phyloP scores from a whole-genome alignment of 64 coral and sea anemone genomes.

The Actinia equina region DNA sequence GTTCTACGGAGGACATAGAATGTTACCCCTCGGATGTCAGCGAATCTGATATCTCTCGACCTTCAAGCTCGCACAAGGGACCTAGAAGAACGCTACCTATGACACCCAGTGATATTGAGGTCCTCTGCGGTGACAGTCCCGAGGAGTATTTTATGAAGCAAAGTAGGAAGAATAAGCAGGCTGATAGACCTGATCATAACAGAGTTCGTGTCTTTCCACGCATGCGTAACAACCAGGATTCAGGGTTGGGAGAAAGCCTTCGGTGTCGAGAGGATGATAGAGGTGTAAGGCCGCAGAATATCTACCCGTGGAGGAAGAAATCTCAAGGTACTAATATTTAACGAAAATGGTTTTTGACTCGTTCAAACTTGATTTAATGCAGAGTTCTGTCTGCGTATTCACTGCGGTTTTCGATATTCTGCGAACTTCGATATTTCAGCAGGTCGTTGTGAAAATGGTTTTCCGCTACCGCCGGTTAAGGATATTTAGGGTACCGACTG shows the following conservation, averaged over 20 bases:
- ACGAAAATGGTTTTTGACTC: too few species aligned
- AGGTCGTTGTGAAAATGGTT: too few species aligned
- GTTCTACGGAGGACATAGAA: neutral
- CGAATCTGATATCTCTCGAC: neutral
- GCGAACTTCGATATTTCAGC: too few species aligned
- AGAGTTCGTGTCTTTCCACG: neutral
- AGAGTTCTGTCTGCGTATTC: too few species aligned
- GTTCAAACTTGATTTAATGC: too few species aligned
- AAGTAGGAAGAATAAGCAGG: neutral
- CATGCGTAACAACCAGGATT: conserved; percentile 18
- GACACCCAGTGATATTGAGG: conserved; percentile 40
- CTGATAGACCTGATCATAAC: neutral
- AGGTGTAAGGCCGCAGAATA: neutral
- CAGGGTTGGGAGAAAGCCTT: conserved; percentile 46
- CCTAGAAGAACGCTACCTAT: neutral
- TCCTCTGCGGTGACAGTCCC: neutral
- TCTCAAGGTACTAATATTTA: neutral
- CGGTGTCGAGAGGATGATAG: neutral
- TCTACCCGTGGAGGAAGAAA: neutral
- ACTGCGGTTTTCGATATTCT: too few species aligned
- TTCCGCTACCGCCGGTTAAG: too few species aligned
- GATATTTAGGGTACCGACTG: too few species aligned
- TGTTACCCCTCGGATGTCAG: neutral
- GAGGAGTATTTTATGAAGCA: neutral
- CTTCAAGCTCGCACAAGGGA: neutral